Base-by-base conservation (phyloP, 2,797 vertebrate genomes). In the Craterocephalus amniculus region DNA sequence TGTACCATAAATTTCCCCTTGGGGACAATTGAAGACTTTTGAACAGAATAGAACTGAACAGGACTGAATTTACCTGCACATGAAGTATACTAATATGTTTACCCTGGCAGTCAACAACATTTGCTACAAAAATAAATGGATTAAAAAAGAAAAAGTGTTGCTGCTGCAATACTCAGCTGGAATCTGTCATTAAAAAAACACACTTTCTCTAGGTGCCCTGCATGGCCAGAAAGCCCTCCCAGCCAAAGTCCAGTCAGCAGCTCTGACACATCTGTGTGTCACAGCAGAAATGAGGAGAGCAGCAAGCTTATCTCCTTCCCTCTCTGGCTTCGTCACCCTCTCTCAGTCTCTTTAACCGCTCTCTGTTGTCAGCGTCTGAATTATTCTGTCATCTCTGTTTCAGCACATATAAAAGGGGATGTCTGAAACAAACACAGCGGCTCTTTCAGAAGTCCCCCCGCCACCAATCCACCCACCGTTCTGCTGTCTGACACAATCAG, bases 231-330 rank as follows among this genome's bases (percentile, higher is more conserved):
- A 56, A 76, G 72, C 75, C 79, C 79, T 84, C 80, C 75, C 57
- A 74, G 66, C 59, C 67, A 74, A 72, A 67, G 36, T 72, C 76
- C 74, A 70, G 71, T 81, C 85, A 87, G 78, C 83, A 87, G 80
- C 82, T 75, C 67, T 60, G 70, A 69, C 70, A 78, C 60, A 78
- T 79, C 66, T 4, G 13, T 58, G 69, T 78, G 83, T 72, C 74
- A 77, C 77, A 84, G 83, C 84, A 81, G 66, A 82, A 84, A 78
- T 71, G 79, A 82, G 59, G 59, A 78, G 34, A 74, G 70, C 56
- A 68, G 79, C 67, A 22, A 63, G 56, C 24, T 74, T 78, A 82
- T 83, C 76, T 58, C 26, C 57, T 59, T 26, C 57, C 36, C 31
- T 32, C 31, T 16, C 54, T 20, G 27, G 54, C 63, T 68, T 61